Base-by-base conservation (phyloP, 2,113 vertebrate species). In the Barbus barbus region DNA sequence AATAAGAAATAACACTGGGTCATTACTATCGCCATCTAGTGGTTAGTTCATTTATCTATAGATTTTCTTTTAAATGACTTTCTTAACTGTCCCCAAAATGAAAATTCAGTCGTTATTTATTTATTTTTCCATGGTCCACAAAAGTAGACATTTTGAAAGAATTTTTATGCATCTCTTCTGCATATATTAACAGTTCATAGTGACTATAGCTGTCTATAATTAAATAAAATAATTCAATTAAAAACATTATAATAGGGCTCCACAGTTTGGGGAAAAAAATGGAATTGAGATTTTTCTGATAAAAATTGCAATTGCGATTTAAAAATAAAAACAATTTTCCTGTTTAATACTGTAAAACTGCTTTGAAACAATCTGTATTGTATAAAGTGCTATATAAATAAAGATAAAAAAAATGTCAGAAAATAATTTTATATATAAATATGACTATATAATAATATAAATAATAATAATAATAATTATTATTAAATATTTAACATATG, bases 21-120 rank as follows among this genome's bases (percentile, higher is more conserved):
- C 85, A 87, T 82, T 83, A 84, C 69, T 82, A 85, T 51, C 80
- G 87, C 91, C 91, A 90, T 78, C 91, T 91, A 82, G 90, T 93
- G 93, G 91, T 84, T 80, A 51, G 71, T 44, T 14, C 9, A 46
- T 44, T 38, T 71, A 38, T 38, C 9, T 38, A 5, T 38, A 5
- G 33, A n/a, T 71, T 69, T 9, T 22, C 18, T 56, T 22, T 65
- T 67, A 4, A 67, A 33, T 4, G n/a, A 31, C 28, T 51, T 16
- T 18, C 16, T 56, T 56, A 22, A 18, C 18, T 56, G 18, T 22
- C 5, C 51, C 51, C 18, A 20, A 33, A 67, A 67, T 36, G 3
- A 69, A 36, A 67, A 36, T 11, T 2, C 18, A 16, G 1, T 1
- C 28, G 18, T 33, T 67, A 67, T 67, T 31, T 63, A 31, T 28